These are phyloP conservation scores for Bubo blakistoni DNA, from an alignment of 2,113 vertebrate genomes.

Conservation along the genomic window DNA sequence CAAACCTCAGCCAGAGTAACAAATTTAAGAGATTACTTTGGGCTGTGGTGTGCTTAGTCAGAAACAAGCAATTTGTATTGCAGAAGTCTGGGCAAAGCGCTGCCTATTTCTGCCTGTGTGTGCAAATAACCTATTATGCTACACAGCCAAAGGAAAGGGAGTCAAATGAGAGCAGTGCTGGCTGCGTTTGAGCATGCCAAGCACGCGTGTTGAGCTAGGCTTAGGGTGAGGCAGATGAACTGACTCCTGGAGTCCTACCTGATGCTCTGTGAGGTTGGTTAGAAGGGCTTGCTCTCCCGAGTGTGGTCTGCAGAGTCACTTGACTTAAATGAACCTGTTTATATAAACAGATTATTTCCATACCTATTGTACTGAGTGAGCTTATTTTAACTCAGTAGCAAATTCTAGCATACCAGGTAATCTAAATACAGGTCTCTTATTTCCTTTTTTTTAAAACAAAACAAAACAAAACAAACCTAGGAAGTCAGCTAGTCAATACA, in stretches of 20 bases:
- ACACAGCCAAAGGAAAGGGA: background rate
- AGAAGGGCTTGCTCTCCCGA: background rate
- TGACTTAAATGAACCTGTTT: background rate
- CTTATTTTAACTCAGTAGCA: background rate
- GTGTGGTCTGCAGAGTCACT: background rate
- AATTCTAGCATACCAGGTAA: background rate
- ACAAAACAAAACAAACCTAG: accelerated
- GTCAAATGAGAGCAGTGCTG: background rate
- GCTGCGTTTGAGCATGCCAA: background rate
- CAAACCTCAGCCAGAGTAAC: background rate
- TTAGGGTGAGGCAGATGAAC: background rate
- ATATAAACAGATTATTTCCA: background rate
- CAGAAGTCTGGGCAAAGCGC: background rate
- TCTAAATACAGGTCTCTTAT: background rate
- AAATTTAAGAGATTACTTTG: background rate
- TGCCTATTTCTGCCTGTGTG: background rate
- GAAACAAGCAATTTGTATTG: background rate
- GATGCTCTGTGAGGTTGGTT: background rate
- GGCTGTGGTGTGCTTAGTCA: background rate
- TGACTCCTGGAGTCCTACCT: background rate
- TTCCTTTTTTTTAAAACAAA: background rate
- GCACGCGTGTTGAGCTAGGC: background rate
- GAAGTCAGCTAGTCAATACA: background rate
- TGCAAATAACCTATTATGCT: background rate
- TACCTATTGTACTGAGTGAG: background rate